phyloP scores from a whole-genome alignment of 2,888 invertebrate genomes.

The Chymomyza caudatula region DNA sequence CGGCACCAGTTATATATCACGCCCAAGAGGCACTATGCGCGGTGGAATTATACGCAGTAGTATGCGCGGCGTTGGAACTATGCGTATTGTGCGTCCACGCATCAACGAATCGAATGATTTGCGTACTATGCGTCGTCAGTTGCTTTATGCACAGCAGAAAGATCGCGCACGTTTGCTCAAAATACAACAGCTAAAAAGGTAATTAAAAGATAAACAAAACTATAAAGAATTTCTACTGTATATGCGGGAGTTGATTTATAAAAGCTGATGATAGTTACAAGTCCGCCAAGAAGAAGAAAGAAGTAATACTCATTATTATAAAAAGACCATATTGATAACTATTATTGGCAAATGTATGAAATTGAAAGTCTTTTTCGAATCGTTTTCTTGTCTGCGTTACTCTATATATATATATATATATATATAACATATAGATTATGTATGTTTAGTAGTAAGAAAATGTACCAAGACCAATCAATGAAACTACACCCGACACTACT shows the following conservation, averaged over 20 bases:
- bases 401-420: conserved; percentile 3
- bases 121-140: conserved; percentile 76
- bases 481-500: conserved; percentile 38
- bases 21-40: conserved; percentile 73
- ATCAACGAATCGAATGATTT: conserved; percentile 73
- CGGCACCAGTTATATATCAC: conserved; percentile 73
- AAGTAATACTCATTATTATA: conserved; percentile 2
- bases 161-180: conserved; percentile 76
- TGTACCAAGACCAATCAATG: conserved; percentile 15
- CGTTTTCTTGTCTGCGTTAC: conserved; percentile 3
- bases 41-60: conserved; percentile 68
- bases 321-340: conserved; percentile 14
- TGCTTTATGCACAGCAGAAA: conserved; percentile 76
- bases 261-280: conserved; percentile 23
- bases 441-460: not conserved
- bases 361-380: conserved; percentile 20
- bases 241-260: not conserved
- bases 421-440: conserved; percentile 17
- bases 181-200: conserved; percentile 78
- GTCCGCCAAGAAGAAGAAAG: conserved; percentile 12
- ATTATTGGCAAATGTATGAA: conserved; percentile 38
- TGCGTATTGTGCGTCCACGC: conserved; percentile 70
- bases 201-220: conserved; percentile 54
- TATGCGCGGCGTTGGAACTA: conserved; percentile 68
- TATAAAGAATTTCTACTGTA: not conserved